Percentiles rank a stretch among this genome's conserved stretches.
Evolutionary conservation across 2,113 vertebrate species (phyloP).

Genomic region (Ptychochromis oligacanthus): DNA sequence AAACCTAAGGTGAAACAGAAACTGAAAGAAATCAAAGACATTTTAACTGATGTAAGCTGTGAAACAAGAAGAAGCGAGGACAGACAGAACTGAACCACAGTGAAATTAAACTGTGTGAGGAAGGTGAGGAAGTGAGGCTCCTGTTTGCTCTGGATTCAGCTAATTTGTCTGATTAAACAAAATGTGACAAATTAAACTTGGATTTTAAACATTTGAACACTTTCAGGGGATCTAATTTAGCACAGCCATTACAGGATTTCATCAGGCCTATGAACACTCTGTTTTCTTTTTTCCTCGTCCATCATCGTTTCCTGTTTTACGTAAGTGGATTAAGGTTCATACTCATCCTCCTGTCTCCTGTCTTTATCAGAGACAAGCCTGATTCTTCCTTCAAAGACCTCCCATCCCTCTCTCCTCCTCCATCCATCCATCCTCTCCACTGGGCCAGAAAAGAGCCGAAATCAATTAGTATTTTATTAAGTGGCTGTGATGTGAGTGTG

Average conservation of each 20-base stretch:
- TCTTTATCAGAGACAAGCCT: background rate
- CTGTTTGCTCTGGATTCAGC: background rate
- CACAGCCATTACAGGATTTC: background rate
- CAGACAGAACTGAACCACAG: background rate
- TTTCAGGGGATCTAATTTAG: background rate
- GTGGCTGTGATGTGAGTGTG: conserved; percentile 17
- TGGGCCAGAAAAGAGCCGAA: background rate
- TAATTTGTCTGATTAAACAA: background rate
- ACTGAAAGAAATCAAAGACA: background rate
- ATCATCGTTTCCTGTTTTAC: background rate
- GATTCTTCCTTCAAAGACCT: background rate
- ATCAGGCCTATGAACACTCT: background rate
- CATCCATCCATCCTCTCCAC: background rate
- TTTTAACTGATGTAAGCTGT: background rate
- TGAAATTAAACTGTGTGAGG: background rate
- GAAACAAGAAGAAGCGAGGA: background rate
- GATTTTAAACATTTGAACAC: background rate
- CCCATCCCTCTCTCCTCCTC: background rate
- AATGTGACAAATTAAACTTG: background rate
- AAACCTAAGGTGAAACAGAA: background rate
- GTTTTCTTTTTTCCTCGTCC: too few relatives aligned
- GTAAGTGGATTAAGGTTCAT: background rate
- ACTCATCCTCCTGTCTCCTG: background rate
- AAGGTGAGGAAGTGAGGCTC: background rate
- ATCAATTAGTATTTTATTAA: conserved; percentile 50